phyloP scores from a whole-genome alignment of 2,113 vertebrate species.

The Amazona guildingii region DNA sequence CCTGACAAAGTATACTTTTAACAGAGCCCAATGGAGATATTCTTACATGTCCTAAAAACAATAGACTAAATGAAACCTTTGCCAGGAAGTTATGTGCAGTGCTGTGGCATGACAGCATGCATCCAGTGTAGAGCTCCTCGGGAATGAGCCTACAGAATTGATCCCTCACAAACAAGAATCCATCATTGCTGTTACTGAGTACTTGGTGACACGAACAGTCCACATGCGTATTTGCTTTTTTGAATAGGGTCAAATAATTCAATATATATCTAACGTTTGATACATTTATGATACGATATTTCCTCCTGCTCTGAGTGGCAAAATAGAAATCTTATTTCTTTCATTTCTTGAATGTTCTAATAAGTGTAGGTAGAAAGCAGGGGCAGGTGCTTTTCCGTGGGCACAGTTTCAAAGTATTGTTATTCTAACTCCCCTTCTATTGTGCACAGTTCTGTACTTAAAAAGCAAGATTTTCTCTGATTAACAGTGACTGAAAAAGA shows the following conservation, averaged over 20 bases:
- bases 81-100: not conserved
- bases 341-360: not conserved
- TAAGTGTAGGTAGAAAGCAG: not conserved
- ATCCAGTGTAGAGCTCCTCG: not conserved
- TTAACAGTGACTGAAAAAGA: not conserved
- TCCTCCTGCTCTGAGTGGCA: not conserved
- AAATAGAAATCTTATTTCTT: not conserved
- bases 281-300: not conserved
- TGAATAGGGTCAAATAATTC: not conserved
- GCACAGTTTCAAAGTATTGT: not conserved
- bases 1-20: not conserved
- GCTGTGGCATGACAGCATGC: not conserved
- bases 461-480: not conserved
- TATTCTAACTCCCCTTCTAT: not conserved
- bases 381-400: not conserved
- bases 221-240: fast-evolving
- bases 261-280: not conserved
- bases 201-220: not conserved
- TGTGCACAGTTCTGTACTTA: not conserved
- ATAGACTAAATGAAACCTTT: not conserved
- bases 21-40: not conserved
- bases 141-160: not conserved
- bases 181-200: not conserved
- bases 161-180: not conserved
- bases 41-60: not conserved